Base-by-base conservation (phyloP, 2,888 invertebrate genomes). In the Cacoxenus indagator region DNA sequence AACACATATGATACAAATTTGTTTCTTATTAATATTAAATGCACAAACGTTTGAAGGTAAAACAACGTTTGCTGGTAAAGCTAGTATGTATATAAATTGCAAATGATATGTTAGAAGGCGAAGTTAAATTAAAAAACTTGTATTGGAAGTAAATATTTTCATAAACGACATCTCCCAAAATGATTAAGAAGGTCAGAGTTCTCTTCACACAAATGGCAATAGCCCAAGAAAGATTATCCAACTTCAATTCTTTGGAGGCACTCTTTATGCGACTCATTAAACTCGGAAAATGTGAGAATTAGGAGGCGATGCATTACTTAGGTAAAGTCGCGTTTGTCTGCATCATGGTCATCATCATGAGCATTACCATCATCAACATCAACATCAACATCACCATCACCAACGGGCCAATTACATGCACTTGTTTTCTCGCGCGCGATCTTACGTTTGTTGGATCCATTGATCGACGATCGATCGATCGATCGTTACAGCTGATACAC, bases 331-430 rank as follows among this genome's bases (percentile, higher is more conserved):
- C 37, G 14, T 37, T 37, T 31, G 59, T 59, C 59, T 17, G 29
- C 59, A 29, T 19, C 59, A 59, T 4, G 19, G 31, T 51, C 17
- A 29, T 29, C 59, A 59, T 37, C 59, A 59, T 31, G 19, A 59
- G 27, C 59, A 59, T 31, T 6, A n/a, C 19, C 17, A 29, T 8
- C 27, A 59, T 5, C 27, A 31, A 27, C 48, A 48, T 5, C 57
- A 59, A 1, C 59, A 59, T 19, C 59, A 59, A 22, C 51, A 31
- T 9, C 59, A 31, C 31, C 31, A 31, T 31, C n/a, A 29, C 59
- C 31, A 59, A 31, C 59, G 59, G 31, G 59, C 59, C 59, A 59
- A 59, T 59, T 59, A 59, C 59, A 59, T 59, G 59, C 59, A 59
- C 59, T 59, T 59, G 59, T 59, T 51, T 51, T 59, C 31, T 59